Evolutionary conservation across 2,113 vertebrate species (phyloP), one percentile per base, ranked within the genome.

Genomic region (Capreolus pygargus): DNA sequence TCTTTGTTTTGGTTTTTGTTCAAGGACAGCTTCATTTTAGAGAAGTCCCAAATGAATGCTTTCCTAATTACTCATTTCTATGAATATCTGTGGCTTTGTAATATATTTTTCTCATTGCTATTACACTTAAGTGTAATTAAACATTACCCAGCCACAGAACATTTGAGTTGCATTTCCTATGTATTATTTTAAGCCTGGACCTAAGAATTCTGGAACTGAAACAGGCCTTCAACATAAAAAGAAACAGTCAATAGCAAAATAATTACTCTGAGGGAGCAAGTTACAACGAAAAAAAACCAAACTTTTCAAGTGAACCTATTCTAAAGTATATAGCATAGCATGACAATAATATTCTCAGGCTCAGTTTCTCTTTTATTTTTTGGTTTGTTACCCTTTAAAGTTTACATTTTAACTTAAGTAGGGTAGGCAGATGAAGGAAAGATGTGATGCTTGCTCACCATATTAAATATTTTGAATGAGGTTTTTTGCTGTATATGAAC

Each of bases 1-100:
- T 74, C 33, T 76, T 58, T 92, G 36, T 47, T 90, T 88, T 96
- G 58, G 86, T 70, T 36, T 96, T 70, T 91, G 33, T 60, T 87
- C 94, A 97, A 95, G 76, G 81, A 89, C 27, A 92, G 58, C 54
- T 94, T 96, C 55, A 61, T 19, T 94, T 94, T 79, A 96, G 52
- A 95, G 74, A 87, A 57, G 28, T 90, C 52, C 61, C 85, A 96
- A 90, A 93, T 86, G 43, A 94, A 90, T 82, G 23, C 70, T 81
- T 96, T 94, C 47, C 88, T 93, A 86, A 87, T 95, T 97, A 92
- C 43, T 94, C n/a, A 87, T 87, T 91, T 76, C 79, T 91, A 89
- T 58, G 52, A 97, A 36, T 94, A 94, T 90, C 94, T 84, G 16
- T 55, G 85, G 88, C 57, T 97, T 86, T 87, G n/a, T 55, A 91